Percentiles rank a stretch among this genome's conserved stretches.
These are phyloP conservation scores for Tadarida brasiliensis DNA, from an alignment of 2,797 vertebrate species.

Conservation along the genomic window DNA sequence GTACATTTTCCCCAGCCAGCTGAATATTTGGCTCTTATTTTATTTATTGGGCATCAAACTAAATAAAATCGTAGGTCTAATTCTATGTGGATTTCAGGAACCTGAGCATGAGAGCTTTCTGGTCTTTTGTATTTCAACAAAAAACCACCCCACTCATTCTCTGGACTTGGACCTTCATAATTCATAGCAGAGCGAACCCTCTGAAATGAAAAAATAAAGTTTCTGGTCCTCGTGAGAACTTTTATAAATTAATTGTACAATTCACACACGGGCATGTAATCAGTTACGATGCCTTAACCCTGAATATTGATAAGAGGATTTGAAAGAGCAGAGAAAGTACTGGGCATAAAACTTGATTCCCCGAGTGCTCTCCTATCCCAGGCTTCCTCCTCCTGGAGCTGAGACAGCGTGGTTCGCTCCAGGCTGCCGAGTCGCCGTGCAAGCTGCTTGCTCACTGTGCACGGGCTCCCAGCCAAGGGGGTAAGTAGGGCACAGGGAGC, in stretches of 20 bases:
- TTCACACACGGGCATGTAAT: not conserved
- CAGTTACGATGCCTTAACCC: not conserved
- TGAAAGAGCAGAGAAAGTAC: not conserved
- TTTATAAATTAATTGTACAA: not conserved
- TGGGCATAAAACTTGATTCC: not conserved
- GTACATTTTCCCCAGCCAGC: not conserved
- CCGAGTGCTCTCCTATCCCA: not conserved
- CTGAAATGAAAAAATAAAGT: not conserved
- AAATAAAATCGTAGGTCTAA: not conserved
- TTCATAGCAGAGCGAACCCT: not conserved
- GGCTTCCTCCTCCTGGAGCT: not conserved
- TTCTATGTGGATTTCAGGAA: not conserved
- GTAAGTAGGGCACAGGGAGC: not conserved
- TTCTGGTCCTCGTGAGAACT: constrained; percentile 38
- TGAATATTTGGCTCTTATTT: not conserved
- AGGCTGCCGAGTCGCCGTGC: not conserved
- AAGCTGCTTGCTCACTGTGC: not conserved
- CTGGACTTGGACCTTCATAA: not conserved
- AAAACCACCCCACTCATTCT: not conserved
- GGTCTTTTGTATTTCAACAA: constrained; percentile 9
- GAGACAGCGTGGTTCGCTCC: not conserved
- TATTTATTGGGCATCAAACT: not conserved
- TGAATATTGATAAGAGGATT: not conserved
- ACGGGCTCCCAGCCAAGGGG: not conserved
- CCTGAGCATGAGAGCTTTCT: not conserved